Evolutionary conservation across 2,888 invertebrate species (phyloP), one percentile per base, ranked within the genome.

Genomic region (Drosophila borborema): DNA sequence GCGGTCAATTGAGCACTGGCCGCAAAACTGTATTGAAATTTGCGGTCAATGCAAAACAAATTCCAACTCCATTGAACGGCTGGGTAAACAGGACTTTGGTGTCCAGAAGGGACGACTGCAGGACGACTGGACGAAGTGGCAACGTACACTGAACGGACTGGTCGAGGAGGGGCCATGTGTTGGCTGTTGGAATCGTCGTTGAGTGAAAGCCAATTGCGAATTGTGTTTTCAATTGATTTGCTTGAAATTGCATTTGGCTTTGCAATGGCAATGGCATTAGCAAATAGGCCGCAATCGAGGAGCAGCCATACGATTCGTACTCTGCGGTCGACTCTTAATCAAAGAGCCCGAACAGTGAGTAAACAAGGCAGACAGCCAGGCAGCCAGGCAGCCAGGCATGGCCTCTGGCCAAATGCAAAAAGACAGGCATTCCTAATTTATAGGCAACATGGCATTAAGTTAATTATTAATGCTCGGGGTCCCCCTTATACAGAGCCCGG

Each of bases 401-500:
- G 20, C 28, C 73, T 70, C 78, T 77, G 67, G 64, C 41, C 76
- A 75, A 84, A 89, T 84, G 68, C 61, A 72, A 65, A 61, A 55
- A 69, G 78, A 74, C 84, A 79, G 76, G 70, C 84, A 81, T 84
- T 69, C 69, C 77, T 86, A 83, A 86, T 86, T 86, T 86, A 89
- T 86, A 80, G 87, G 68, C 86, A 83, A 89, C 89, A 81, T 86
- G 87, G 85, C 89, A 89, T 86, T 86, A 86, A 89, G 87, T 86
- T 89, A 86, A 86, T 86, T 86, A 86, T 86, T 86, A 77, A 86
- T 89, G 84, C 83, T 73, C 9, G 18, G 34, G 0, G 23, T 64
- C 76, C 76, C 67, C 71, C 81, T 65, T 71, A 81, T 71, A 62
- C 70, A 48, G 56, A 28, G 5, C 6, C 28, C 49, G 8, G 58